Conservation (phyloP, 2,888 invertebrate genomes). For the Acleris cristana region DNA sequence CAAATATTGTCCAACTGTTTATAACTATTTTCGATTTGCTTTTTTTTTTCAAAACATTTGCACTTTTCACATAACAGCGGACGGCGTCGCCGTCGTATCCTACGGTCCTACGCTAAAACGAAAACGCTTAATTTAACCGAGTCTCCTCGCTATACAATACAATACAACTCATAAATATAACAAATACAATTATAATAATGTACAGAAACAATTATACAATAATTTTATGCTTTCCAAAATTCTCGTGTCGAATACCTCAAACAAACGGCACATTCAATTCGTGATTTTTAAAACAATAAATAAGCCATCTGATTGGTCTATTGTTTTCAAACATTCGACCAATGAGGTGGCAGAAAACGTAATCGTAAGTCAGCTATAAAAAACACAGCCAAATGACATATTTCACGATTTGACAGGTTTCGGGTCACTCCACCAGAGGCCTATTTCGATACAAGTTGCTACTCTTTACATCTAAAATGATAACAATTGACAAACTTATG, state of each 20-base stretch:
- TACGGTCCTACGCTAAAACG: conserved; percentile 42
- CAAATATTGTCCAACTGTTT: conserved; percentile 76
- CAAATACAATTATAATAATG: conserved; percentile 69
- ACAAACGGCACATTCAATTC: background rate
- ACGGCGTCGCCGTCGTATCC: conserved; percentile 41
- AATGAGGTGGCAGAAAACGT: background rate
- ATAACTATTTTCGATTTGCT: conserved; percentile 61
- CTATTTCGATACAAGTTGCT: no score
- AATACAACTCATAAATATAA: conserved; percentile 74
- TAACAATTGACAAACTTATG: no score
- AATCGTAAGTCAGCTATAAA: conserved; percentile 5
- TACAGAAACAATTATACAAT: conserved; percentile 70
- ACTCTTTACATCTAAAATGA: no score
- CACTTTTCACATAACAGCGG: conserved; percentile 51
- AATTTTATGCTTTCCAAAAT: conserved; percentile 44
- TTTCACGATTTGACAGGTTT: background rate
- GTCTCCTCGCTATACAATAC: conserved; percentile 53
- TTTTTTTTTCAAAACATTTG: conserved; percentile 51
- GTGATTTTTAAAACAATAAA: conserved; percentile 1
- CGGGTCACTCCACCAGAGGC: background rate
- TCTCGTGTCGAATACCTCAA: background rate
- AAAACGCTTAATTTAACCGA: conserved; percentile 62
- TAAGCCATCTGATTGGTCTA: background rate
- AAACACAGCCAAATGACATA: conserved; percentile 32
- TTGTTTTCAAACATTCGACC: background rate